These are phyloP conservation scores for Hydropsyche betteni DNA, from an alignment of 2,888 invertebrate species.

Conservation along the genomic window DNA sequence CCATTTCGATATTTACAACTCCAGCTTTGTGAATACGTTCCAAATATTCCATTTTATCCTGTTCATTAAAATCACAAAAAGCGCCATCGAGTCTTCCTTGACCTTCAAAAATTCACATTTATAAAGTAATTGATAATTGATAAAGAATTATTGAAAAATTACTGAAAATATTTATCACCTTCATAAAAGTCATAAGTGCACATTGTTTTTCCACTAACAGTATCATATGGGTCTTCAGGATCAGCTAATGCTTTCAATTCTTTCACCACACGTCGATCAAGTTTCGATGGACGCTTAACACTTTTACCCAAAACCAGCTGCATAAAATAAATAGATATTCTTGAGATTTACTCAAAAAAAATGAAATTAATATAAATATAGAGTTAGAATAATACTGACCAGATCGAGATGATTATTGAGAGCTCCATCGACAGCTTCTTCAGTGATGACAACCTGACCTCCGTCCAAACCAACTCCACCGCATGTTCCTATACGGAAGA, in stretches of 20 bases:
- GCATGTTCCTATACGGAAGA: slow-evolving; percentile 93
- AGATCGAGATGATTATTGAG: slow-evolving; percentile 83
- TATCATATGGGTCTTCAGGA: slow-evolving; percentile 84
- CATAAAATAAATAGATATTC: slow-evolving; percentile 52
- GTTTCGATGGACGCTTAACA: slow-evolving; percentile 81
- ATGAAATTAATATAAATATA: neutral
- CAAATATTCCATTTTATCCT: slow-evolving; percentile 91
- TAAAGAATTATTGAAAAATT: neutral
- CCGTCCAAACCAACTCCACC: slow-evolving; percentile 93
- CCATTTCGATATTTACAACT: slow-evolving; percentile 97
- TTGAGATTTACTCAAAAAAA: neutral
- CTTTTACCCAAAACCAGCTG: slow-evolving; percentile 87
- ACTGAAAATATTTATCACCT: slow-evolving; percentile 65
- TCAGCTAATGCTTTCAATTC: slow-evolving; percentile 81
- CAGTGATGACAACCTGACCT: slow-evolving; percentile 93
- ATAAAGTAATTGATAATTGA: neutral
- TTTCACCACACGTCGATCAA: slow-evolving; percentile 82
- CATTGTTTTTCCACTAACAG: slow-evolving; percentile 91
- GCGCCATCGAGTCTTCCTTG: slow-evolving; percentile 96
- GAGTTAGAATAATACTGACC: slow-evolving; percentile 66
- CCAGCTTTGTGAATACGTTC: slow-evolving; percentile 77
- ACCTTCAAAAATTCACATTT: slow-evolving; percentile 63
- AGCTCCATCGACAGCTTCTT: slow-evolving; percentile 90
- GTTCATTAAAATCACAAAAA: slow-evolving; percentile 91
- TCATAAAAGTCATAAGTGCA: slow-evolving; percentile 99